Percentiles rank a stretch among this genome's conserved stretches.
Evolutionary conservation across 2,113 vertebrate genomes (phyloP).

Genomic region (Microcebus ravelobensis): DNA sequence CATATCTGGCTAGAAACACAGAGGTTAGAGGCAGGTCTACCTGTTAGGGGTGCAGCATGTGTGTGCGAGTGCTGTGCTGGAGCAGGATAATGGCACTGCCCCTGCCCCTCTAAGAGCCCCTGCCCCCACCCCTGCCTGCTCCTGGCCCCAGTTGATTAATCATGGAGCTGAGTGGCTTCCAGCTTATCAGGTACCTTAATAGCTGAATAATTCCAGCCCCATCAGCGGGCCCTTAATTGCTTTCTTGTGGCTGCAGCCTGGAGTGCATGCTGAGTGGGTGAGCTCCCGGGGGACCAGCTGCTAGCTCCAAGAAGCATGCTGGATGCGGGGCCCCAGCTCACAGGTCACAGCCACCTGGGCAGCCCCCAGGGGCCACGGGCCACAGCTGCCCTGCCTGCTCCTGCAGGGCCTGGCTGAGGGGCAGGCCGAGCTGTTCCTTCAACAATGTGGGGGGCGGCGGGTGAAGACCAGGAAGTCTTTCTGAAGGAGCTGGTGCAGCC

Average conservation of each 20-base stretch:
- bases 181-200: constrained; percentile 88
- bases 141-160: constrained; percentile 84
- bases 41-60: not conserved
- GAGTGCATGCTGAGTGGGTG: constrained; percentile 80
- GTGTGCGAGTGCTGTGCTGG: not conserved
- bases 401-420: not conserved
- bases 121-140: constrained; percentile 45
- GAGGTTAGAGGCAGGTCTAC: not conserved
- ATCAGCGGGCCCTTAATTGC: constrained; percentile 86
- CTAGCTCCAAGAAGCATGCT: constrained; percentile 36
- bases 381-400: not conserved
- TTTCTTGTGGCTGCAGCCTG: constrained; percentile 81
- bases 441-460: not conserved
- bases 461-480: not conserved
- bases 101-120: constrained; percentile 47
- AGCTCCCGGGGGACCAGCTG: not conserved
- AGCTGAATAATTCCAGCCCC: constrained; percentile 86
- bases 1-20: not conserved
- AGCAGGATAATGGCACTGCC: not conserved
- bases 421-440: not conserved
- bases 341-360: not conserved
- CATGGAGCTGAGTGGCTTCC: constrained; percentile 80
- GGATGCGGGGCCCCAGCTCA: not conserved
- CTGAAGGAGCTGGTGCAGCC: not conserved
- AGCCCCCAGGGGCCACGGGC: constrained; percentile 50